Base-by-base conservation (phyloP, 2,797 vertebrate genomes). In the Threskiornis aethiopicus region DNA sequence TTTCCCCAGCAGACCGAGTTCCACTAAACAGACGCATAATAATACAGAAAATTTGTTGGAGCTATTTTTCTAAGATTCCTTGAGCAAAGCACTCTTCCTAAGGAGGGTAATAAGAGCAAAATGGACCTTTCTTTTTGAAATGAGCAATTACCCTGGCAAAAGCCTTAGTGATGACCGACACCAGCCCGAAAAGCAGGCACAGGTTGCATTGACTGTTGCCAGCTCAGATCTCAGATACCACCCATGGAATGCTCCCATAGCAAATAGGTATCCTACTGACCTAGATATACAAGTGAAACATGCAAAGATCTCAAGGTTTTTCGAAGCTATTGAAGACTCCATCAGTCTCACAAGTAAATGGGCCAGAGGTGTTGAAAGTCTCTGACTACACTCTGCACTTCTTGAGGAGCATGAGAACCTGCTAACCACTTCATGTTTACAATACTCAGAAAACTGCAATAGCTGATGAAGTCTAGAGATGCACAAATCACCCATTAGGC, bases 1-100 rank as follows among this genome's bases (percentile, higher is more conserved):
- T 13, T 64, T 64, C 18, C 25, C 29, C 33, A 16, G 20, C 12
- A 13, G n/a, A 44, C 9, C 0, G 0, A 77, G 14, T 77, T 88
- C 39, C 35, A 46, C 22, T 29, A 41, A 77, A 42, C 33, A 29
- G 3, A 64, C 0, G 1, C 15, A n/a, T 49, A 79, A 35, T 7
- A 55, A 41, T 7, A 65, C 9, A 47, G 13, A 83, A 76, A 52
- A 64, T 10, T 10, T 65, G 33, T 10, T 62, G 33, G 7, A 87
- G 8, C 52, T 73, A 10, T 65, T 85, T 72, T 73, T 62, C 37
- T 46, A 54, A 73, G 22, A 57, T 13, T 62, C 29, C 59, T 46
- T 18, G 20, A 58, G 16, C 41, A 20, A 86, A 76, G 9, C 10
- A 19, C 16, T 35, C 70, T 52, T 55, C 47, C 29, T 25, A 33